These are phyloP conservation scores for Lithosia quadra DNA, from an alignment of 2,888 invertebrate genomes.

Conservation along the genomic window DNA sequence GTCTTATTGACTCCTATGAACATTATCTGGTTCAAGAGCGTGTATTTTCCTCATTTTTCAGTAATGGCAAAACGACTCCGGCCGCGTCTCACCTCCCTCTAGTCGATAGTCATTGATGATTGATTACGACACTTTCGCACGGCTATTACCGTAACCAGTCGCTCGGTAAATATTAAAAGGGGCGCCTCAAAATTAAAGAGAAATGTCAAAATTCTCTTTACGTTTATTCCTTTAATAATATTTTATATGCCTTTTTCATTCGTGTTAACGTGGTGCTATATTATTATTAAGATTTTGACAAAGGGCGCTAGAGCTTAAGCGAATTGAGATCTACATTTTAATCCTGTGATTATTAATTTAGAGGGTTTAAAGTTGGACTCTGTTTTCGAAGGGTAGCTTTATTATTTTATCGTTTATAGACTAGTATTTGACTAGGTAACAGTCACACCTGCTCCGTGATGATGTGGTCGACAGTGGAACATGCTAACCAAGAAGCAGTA, in stretches of 20 bases:
- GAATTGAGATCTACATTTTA: too few relatives aligned
- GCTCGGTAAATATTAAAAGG: conserved; percentile 65
- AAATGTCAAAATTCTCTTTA: conserved; percentile 43
- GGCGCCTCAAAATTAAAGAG: conserved; percentile 52
- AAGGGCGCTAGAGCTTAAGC: background rate
- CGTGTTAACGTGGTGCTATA: background rate
- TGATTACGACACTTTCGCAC: conserved; percentile 62
- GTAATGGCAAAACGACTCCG: conserved; percentile 61
- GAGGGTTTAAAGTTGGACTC: too few relatives aligned
- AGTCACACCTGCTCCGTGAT: too few relatives aligned
- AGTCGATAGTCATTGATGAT: conserved; percentile 69
- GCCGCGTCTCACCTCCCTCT: conserved; percentile 30
- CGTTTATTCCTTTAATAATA: conserved; percentile 20
- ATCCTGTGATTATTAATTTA: too few relatives aligned
- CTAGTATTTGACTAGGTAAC: too few relatives aligned
- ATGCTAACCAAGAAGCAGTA: too few relatives aligned
- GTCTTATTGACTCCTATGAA: conserved; percentile 51
- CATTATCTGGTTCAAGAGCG: conserved; percentile 53
- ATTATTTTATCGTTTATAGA: too few relatives aligned
- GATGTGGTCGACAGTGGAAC: too few relatives aligned
- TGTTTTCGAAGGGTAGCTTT: too few relatives aligned
- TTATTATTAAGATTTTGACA: background rate
- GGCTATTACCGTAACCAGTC: conserved; percentile 66
- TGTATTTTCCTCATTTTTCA: conserved; percentile 61
- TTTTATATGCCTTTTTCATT: background rate